Percentiles rank a stretch among this genome's conserved stretches.
phyloP scores from a whole-genome alignment of 2,888 invertebrate genomes.

The Cryptocephalus moraei region DNA sequence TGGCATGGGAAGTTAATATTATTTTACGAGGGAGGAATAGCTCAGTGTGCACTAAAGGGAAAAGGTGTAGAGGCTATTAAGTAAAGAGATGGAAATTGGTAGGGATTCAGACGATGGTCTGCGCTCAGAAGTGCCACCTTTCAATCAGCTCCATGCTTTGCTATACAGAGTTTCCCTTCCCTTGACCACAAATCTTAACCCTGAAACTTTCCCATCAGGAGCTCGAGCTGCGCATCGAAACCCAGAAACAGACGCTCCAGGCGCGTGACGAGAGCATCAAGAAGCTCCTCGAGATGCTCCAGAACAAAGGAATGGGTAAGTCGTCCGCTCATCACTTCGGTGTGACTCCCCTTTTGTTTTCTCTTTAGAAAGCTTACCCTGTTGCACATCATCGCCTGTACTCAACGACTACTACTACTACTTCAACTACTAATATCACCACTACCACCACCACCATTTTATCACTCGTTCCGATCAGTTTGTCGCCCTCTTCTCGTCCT shows the following conservation, averaged over 20 bases:
- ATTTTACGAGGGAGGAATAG: too few species aligned
- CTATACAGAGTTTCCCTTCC: too few species aligned
- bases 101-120: too few species aligned
- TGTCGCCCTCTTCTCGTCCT: too few species aligned
- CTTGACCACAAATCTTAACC: too few species aligned
- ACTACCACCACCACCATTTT: conserved; percentile 6
- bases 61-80: too few species aligned
- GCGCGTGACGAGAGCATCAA: conserved; percentile 97
- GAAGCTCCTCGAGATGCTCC: conserved; percentile 96
- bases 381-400: conserved; percentile 9
- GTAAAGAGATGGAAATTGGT: too few species aligned
- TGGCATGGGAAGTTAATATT: too few species aligned
- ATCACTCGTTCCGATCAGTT: conserved; percentile 5
- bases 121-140: too few species aligned
- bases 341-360: conserved; percentile 16
- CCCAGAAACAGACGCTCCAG: conserved; percentile 94
- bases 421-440: not conserved
- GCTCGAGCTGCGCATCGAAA: conserved; percentile 91
- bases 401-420: not conserved
- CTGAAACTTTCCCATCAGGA: conserved; percentile 48
- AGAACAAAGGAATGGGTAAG: conserved; percentile 94
- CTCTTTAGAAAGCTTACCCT: conserved; percentile 10
- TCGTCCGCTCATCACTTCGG: conserved; percentile 20
- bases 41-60: too few species aligned
- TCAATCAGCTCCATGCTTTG: too few species aligned